Conservation (phyloP, 2,888 invertebrate species). For the Drosophila ezoana region DNA sequence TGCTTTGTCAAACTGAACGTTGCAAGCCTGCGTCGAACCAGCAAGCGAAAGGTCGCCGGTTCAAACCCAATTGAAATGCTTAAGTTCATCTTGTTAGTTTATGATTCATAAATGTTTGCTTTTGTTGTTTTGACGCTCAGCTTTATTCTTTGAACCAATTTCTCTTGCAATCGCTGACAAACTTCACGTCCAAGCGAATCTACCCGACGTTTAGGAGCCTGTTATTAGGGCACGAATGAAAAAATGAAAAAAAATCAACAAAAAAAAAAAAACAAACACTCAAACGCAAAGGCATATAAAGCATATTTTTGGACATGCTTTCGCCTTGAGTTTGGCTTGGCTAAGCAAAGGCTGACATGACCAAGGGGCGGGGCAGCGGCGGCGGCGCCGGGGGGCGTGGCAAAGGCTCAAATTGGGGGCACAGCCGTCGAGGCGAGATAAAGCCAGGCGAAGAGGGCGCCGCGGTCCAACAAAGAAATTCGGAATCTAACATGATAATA, state of each 20-base stretch:
- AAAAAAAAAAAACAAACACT: constrained; percentile 28
- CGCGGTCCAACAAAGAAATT: constrained; percentile 53
- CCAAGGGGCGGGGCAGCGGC: neutral
- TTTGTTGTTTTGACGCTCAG: too few species aligned
- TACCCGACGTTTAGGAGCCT: neutral
- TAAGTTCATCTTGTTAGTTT: too few species aligned
- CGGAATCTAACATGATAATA: constrained; percentile 81
- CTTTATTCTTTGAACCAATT: too few species aligned
- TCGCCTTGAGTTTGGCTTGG: constrained; percentile 62
- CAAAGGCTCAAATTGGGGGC: neutral
- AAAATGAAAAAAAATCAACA: neutral
- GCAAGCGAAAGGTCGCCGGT: too few species aligned
- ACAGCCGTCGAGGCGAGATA: too few species aligned
- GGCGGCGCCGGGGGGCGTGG: constrained; percentile 8
- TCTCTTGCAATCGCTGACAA: too few species aligned
- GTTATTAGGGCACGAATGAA: constrained; percentile 16
- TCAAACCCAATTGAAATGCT: too few species aligned
- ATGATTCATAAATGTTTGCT: too few species aligned
- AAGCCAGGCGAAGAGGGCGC: neutral
- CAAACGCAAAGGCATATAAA: constrained; percentile 67
- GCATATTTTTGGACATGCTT: constrained; percentile 72
- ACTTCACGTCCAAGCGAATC: neutral
- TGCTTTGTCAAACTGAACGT: too few species aligned
- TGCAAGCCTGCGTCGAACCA: too few species aligned
- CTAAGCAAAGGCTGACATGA: constrained; percentile 32